Evolutionary conservation across 2,888 invertebrate genomes (phyloP).

Genomic region (Ochropacha duplaris): DNA sequence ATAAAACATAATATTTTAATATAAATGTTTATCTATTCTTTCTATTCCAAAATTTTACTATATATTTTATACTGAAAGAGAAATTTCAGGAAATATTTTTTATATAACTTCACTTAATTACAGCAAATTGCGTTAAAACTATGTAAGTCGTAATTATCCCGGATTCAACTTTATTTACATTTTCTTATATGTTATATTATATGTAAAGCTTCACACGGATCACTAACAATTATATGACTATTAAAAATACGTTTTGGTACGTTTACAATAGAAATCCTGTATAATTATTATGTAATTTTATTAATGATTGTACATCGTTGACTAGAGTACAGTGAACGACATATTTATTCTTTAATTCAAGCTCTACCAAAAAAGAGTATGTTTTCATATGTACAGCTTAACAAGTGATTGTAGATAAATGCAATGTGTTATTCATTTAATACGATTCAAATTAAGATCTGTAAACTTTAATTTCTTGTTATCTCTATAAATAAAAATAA

Average conservation of each 20-base stretch:
- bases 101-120: constrained; percentile 35
- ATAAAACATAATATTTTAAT: no score
- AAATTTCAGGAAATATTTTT: constrained; percentile 6
- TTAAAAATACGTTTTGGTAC: constrained; percentile 21
- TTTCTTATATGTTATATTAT: constrained; percentile 60
- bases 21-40: no score
- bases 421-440: background rate
- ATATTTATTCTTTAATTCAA: no score
- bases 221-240: constrained; percentile 48
- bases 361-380: background rate
- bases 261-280: background rate
- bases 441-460: background rate
- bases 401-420: background rate
- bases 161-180: constrained; percentile 75
- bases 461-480: background rate
- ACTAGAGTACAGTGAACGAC: background rate
- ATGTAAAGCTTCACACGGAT: constrained; percentile 72
- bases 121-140: constrained; percentile 56
- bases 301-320: background rate
- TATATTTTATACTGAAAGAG: background rate
- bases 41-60: no score
- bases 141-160: constrained; percentile 83
- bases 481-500: no score
- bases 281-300: background rate
- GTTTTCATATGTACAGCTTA: background rate